A percentile compares a stretch with the other conserved stretches of the same genome.
Conservation (phyloP, 2,888 invertebrate genomes). For the Kuschelorhynchus macadamiae region DNA sequence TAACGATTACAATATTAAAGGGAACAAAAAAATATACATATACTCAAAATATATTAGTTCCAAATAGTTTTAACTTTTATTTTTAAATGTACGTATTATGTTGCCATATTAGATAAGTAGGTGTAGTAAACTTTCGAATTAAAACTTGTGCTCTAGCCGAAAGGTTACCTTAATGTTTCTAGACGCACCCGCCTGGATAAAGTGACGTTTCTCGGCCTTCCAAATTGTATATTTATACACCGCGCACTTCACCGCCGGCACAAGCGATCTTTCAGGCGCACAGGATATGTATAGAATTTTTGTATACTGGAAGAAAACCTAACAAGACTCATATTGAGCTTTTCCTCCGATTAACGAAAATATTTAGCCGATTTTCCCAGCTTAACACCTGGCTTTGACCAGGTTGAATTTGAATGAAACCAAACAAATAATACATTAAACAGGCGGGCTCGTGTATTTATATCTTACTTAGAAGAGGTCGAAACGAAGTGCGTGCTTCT, state of each 20-base stretch:
- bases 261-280: neutral
- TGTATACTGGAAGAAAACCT: conserved; percentile 29
- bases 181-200: no score
- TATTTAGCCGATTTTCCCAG: conserved; percentile 45
- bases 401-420: conserved; percentile 59
- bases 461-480: conserved; percentile 63
- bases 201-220: no score
- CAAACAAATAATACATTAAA: conserved; percentile 60
- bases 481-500: conserved; percentile 55
- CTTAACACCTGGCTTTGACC: conserved; percentile 58
- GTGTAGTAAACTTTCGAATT: no score
- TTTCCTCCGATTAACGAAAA: conserved; percentile 42
- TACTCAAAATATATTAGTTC: no score
- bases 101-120: no score
- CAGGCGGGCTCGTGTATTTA: conserved; percentile 60
- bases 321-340: conserved; percentile 43
- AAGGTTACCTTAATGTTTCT: no score
- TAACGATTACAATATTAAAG: no score
- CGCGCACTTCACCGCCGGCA: neutral
- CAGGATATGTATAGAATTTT: conserved; percentile 28
- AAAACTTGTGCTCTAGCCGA: no score
- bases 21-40: no score
- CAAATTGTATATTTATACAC: neutral
- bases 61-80: no score
- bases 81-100: no score